Evolutionary conservation across 2,113 vertebrate genomes (phyloP).

Genomic region (Sinocyclocheilus anshuiensis): DNA sequence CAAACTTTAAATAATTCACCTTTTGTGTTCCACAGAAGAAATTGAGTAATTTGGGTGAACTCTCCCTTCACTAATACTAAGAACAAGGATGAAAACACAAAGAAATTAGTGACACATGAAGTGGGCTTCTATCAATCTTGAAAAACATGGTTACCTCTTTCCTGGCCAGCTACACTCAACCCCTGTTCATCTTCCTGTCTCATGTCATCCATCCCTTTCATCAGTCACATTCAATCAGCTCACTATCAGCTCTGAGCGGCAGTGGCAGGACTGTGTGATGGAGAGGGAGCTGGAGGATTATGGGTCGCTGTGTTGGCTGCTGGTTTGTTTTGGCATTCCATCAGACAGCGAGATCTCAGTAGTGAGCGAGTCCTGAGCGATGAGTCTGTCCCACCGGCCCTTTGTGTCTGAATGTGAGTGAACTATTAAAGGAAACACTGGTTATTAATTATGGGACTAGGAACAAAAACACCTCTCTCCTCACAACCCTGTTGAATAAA

Average conservation of each 20-base stretch:
- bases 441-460: background rate
- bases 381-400: conserved; percentile 29
- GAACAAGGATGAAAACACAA: background rate
- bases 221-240: background rate
- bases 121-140: background rate
- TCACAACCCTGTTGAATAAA: background rate
- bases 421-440: conserved; percentile 59
- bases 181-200: conserved; percentile 54
- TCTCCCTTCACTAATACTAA: background rate
- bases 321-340: conserved; percentile 43
- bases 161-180: conserved; percentile 54
- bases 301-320: conserved; percentile 10
- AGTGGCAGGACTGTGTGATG: conserved; percentile 17
- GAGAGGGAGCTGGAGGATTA: conserved; percentile 26
- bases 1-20: background rate
- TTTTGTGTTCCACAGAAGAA: background rate
- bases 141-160: conserved; percentile 53
- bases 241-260: conserved; percentile 25
- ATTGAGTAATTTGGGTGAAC: background rate
- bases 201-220: conserved; percentile 28
- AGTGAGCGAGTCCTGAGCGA: conserved; percentile 18
- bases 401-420: conserved; percentile 69
- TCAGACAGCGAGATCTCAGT: conserved; percentile 20
- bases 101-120: background rate
- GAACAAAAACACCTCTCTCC: conserved; percentile 12